phyloP scores from a whole-genome alignment of 2,888 invertebrate genomes.

The Hydrotaea cyrtoneurina region DNA sequence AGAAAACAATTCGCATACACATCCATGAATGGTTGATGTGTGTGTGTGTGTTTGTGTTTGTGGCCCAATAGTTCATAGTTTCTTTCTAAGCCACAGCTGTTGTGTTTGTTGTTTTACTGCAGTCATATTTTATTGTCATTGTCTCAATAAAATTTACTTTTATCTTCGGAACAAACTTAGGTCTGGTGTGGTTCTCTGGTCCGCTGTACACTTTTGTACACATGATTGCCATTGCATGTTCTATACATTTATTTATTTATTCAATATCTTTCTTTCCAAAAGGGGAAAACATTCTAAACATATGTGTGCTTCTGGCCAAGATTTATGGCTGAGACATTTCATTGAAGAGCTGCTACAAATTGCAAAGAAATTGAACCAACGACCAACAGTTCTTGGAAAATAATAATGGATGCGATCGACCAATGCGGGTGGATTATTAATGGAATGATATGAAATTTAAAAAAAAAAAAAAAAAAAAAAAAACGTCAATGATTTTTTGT shows the following conservation, averaged over 20 bases:
- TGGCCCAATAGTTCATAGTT: neutral
- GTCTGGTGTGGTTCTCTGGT: no score
- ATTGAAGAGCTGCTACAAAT: neutral
- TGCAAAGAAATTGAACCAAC: neutral
- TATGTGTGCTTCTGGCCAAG: conserved; percentile 1
- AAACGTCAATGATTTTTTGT: no score
- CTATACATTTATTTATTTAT: neutral
- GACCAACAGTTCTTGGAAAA: neutral
- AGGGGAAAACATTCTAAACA: conserved; percentile 7
- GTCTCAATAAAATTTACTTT: conserved; percentile 44
- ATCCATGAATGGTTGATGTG: neutral
- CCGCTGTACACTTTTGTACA: neutral
- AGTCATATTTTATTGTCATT: conserved; percentile 55
- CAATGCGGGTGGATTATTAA: neutral
- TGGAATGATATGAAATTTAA: neutral
- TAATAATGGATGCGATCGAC: neutral
- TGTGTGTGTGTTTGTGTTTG: no score
- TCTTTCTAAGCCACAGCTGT: conserved; percentile 36
- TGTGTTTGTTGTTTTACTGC: conserved; percentile 40
- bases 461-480: neutral
- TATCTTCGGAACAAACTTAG: neutral
- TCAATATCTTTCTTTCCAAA: neutral
- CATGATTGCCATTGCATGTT: neutral
- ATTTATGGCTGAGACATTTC: conserved; percentile 1
- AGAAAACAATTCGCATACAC: neutral